A percentile compares a stretch with the other conserved stretches of the same genome.
Evolutionary conservation across 2,797 vertebrate genomes (phyloP).

Genomic region (Chiroxiphia lanceolata): DNA sequence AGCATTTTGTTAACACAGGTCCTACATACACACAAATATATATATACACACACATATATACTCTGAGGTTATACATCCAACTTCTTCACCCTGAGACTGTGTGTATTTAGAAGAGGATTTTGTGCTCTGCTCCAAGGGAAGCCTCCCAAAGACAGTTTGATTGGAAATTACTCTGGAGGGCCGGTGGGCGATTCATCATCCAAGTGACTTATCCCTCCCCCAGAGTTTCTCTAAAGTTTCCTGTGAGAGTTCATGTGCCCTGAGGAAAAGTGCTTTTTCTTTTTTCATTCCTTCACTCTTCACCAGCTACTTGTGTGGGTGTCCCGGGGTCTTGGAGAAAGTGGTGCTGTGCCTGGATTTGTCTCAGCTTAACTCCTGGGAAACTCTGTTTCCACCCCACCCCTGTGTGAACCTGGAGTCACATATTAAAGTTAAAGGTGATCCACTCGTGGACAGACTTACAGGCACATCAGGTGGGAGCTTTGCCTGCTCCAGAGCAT

Average conservation of each 20-base stretch:
- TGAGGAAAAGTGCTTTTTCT: slow-evolving; percentile 46
- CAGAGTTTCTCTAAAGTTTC: slow-evolving; percentile 45
- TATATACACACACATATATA: no score
- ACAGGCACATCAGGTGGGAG: neutral
- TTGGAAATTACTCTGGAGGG: slow-evolving; percentile 10
- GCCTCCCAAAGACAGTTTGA: slow-evolving; percentile 4
- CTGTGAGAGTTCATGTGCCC: slow-evolving; percentile 38
- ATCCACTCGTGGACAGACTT: neutral
- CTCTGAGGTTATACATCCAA: rapidly evolving
- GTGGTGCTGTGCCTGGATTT: slow-evolving; percentile 8
- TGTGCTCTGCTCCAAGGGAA: neutral
- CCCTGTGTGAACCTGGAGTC: neutral
- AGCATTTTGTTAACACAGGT: neutral
- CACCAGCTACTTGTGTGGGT: slow-evolving; percentile 15
- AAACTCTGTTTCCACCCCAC: neutral
- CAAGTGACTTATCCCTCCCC: slow-evolving; percentile 43
- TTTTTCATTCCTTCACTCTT: slow-evolving; percentile 35
- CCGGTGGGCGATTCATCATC: slow-evolving; percentile 22
- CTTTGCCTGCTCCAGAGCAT: neutral
- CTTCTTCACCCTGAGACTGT: neutral
- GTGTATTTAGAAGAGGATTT: slow-evolving; percentile 18
- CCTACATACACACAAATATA: no score
- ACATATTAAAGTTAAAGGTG: neutral
- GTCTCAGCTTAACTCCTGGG: neutral
- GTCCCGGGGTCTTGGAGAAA: slow-evolving; percentile 23